Evolutionary conservation across 2,113 vertebrate genomes (phyloP).

Genomic region (Eira barbara): DNA sequence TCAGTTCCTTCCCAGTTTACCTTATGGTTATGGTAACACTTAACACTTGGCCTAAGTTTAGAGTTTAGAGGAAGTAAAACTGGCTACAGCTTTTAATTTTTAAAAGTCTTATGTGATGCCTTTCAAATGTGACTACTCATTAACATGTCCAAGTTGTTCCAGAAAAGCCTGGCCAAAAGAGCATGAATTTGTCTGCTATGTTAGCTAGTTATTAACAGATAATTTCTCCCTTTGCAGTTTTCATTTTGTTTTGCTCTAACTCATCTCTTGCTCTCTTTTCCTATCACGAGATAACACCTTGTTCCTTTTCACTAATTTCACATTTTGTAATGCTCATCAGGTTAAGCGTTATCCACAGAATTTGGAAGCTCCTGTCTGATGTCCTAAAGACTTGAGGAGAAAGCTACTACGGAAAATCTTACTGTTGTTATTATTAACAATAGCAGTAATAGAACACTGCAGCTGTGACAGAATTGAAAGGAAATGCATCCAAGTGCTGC

Average conservation of each 20-base stretch:
- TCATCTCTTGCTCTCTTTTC: not conserved
- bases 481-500: not conserved
- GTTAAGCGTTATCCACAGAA: not conserved
- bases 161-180: not conserved
- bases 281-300: not conserved
- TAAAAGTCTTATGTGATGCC: not conserved
- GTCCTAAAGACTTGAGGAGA: not conserved
- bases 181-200: not conserved
- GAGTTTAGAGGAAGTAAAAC: constrained; percentile 10
- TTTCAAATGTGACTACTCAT: not conserved
- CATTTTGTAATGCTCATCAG: not conserved
- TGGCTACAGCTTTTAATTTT: constrained; percentile 4
- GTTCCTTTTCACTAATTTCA: not conserved
- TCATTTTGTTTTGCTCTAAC: not conserved
- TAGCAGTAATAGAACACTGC: not conserved
- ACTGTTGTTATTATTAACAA: not conserved
- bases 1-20: not conserved
- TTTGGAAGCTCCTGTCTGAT: not conserved
- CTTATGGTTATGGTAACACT: not conserved
- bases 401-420: not conserved
- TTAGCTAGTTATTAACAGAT: not conserved
- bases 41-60: not conserved
- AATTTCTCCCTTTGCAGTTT: not conserved
- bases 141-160: not conserved
- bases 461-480: not conserved